phyloP scores from a whole-genome alignment of 2,888 invertebrate genomes.

The Conops quadrifasciatus region DNA sequence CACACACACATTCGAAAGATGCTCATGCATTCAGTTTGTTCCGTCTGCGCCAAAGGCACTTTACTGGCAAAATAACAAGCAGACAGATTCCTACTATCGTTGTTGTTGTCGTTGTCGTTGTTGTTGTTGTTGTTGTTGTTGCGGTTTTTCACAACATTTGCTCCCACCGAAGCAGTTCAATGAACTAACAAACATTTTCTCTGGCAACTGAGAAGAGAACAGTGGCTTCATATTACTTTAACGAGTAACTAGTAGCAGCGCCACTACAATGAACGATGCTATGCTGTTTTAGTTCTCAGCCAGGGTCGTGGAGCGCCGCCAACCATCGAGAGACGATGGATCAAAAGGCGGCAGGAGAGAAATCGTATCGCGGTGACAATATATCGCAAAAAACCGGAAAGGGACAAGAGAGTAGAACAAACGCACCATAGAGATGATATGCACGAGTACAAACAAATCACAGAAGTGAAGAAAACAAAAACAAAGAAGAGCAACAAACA shows the following conservation, averaged over 20 bases:
- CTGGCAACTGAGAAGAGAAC: background rate
- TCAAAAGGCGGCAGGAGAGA: background rate
- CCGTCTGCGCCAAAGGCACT: slow-evolving; percentile 14
- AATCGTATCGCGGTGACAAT: too few relatives aligned
- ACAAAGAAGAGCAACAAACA: background rate
- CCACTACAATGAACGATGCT: slow-evolving; percentile 13
- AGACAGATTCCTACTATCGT: background rate
- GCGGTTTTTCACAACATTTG: slow-evolving; percentile 16
- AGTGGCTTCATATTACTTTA: background rate
- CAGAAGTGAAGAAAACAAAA: background rate
- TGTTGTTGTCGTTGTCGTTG: background rate
- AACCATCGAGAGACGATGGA: background rate
- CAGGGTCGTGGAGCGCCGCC: background rate
- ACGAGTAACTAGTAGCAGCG: slow-evolving; percentile 15
- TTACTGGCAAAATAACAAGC: background rate
- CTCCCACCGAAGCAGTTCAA: slow-evolving; percentile 27
- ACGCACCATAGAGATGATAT: background rate
- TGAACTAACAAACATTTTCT: slow-evolving; percentile 22
- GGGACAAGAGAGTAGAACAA: background rate
- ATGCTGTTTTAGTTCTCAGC: slow-evolving; percentile 7
- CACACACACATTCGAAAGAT: background rate
- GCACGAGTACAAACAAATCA: background rate
- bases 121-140: background rate
- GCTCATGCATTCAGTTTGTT: background rate
- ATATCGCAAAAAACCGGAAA: background rate